Base-by-base conservation (phyloP, 1,140 invertebrate genomes). In the Nasonia giraulti region DNA sequence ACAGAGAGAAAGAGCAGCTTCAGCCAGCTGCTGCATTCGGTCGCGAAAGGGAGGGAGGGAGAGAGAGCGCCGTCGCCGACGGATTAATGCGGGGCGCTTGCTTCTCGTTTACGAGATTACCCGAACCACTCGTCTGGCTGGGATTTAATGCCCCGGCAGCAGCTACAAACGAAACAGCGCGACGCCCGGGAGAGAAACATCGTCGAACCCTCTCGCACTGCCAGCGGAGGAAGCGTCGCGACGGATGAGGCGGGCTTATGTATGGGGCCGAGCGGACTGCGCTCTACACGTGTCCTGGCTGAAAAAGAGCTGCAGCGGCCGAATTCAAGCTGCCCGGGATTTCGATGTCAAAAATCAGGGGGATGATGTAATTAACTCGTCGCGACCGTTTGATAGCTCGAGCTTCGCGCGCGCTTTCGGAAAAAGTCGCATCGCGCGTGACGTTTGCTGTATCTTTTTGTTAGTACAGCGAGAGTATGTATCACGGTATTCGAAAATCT, bases 81-180 rank as follows among this genome's bases (percentile, higher is more conserved):
- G 89, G 89, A 91, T 91, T 89, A 91, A 89, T 87, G 86, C 85
- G 73, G 20, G 55, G 82, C 83, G 87, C 88, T 91, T 89, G 89
- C 86, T 89, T 88, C 89, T 89, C 90, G 88, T 89, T 90, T 90
- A 89, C 87, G 85, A 89, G 88, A 91, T 91, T 91, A 91, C 69
- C 55, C 83, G 85, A 83, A 83, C 82, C 74, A 86, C 87, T 89
- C 87, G 87, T 86, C 83, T 84, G 87, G 74, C 74, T 87, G 78
- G 87, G 87, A 88, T 87, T 89, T 90, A 87, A 87, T 87, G 82
- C 87, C 44, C 44, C 23, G 68, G 20, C 68, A 33, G 8, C n/a
- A 33, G n/a, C 12, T 76, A 75, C 23, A 76, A 88, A 83, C 75
- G 27, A 55, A 47, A 71, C 74, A 78, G 31, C 33, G 33, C 31